Percentiles rank a stretch among this genome's conserved stretches.
These are phyloP conservation scores for Molanna angustata DNA, from an alignment of 2,888 invertebrate genomes.

Conservation along the genomic window DNA sequence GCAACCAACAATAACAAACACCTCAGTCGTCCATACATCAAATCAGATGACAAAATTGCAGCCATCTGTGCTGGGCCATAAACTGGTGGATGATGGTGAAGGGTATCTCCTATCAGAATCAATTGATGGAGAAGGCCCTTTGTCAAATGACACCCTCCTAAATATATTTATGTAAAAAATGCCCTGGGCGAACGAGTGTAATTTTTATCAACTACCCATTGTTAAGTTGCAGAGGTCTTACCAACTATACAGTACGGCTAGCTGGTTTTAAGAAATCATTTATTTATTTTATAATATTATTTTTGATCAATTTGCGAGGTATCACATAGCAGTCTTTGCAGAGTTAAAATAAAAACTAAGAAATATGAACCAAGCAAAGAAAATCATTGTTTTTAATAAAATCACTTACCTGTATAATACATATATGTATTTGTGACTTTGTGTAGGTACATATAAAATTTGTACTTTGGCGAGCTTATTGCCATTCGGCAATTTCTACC, in stretches of 20 bases:
- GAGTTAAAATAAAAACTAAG: no score
- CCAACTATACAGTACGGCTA: constrained; percentile 1
- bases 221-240: constrained; percentile 25
- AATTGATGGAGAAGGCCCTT: constrained; percentile 31
- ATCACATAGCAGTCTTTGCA: no score
- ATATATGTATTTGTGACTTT: no score
- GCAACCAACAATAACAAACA: constrained; percentile 8
- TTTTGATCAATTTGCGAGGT: no score
- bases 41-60: constrained; percentile 18
- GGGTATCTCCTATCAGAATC: constrained; percentile 28
- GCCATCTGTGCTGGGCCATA: constrained; percentile 27
- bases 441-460: no score
- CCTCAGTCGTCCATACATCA: constrained; percentile 7
- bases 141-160: constrained; percentile 29
- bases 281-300: no score
- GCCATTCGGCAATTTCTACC: no score
- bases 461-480: no score
- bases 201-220: constrained; percentile 34
- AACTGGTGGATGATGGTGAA: constrained; percentile 13
- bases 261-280: no score
- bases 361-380: no score
- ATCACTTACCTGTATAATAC: no score
- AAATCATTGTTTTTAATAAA: no score
- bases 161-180: constrained; percentile 28
- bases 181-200: constrained; percentile 29